phyloP scores from a whole-genome alignment of 2,113 vertebrate genomes.

The Lethenteron camtschaticum region DNA sequence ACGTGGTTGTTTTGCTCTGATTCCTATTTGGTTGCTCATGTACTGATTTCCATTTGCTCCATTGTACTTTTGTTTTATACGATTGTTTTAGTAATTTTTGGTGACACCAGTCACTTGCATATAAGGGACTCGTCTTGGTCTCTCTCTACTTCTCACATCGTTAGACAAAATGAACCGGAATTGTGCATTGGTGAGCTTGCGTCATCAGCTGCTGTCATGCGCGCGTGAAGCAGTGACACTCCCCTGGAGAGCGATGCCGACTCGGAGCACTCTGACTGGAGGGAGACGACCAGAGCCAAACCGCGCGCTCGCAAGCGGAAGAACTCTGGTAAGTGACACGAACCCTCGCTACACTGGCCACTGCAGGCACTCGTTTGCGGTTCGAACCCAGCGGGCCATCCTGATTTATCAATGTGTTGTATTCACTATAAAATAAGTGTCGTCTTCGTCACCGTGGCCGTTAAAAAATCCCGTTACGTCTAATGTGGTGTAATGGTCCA shows the following conservation, averaged over 20 bases:
- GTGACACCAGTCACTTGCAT: no score
- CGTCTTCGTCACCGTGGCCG: background rate
- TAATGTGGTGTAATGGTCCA: no score
- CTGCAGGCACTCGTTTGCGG: background rate
- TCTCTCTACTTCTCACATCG: no score
- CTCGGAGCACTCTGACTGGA: constrained; percentile 1
- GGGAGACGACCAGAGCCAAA: background rate
- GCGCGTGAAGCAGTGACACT: background rate
- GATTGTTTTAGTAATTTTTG: no score
- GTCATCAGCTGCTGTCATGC: no score
- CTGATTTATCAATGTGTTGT: background rate
- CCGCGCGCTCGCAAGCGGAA: background rate
- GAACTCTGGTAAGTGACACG: background rate
- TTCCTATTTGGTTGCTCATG: no score
- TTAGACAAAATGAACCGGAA: no score
- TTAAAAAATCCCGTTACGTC: background rate
- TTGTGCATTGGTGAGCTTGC: no score
- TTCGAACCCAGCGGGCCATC: background rate
- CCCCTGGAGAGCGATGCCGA: background rate
- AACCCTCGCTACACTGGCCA: background rate
- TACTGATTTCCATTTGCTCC: no score
- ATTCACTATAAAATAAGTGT: background rate
- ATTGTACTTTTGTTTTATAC: no score
- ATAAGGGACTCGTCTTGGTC: no score
- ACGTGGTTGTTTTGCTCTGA: no score